Evolutionary conservation across 1,140 invertebrate genomes (phyloP).

Genomic region (Trichonephila inaurata): DNA sequence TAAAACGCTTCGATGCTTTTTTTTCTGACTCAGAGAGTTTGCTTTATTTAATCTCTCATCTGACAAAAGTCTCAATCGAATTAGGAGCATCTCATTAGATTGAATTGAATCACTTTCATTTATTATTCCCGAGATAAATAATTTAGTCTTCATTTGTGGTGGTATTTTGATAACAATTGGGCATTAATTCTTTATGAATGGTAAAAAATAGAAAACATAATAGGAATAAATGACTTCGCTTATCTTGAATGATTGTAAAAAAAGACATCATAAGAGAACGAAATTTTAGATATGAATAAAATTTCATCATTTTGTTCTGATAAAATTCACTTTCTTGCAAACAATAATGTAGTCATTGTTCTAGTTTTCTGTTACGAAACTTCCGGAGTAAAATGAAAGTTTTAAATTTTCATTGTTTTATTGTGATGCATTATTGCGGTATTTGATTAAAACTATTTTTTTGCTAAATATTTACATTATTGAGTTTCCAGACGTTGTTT

Average conservation of each 20-base stretch:
- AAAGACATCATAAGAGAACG: no score
- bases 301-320: no score
- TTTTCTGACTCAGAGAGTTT: neutral
- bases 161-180: neutral
- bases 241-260: neutral
- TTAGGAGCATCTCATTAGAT: neutral
- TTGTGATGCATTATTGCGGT: no score
- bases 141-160: neutral
- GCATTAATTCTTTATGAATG: neutral
- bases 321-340: no score
- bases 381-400: no score
- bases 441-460: no score
- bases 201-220: neutral
- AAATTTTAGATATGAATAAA: no score
- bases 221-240: neutral
- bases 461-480: no score
- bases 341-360: no score
- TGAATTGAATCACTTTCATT: neutral
- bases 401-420: no score
- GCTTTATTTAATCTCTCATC: neutral
- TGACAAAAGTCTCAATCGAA: neutral
- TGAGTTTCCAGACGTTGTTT: no score
- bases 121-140: slow-evolving; percentile 1
- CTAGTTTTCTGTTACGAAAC: no score
- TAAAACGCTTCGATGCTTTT: neutral